Percentiles rank a stretch among this genome's conserved stretches.
These are phyloP conservation scores for Bradypus variegatus DNA, from an alignment of 2,797 vertebrate species.

Conservation along the genomic window DNA sequence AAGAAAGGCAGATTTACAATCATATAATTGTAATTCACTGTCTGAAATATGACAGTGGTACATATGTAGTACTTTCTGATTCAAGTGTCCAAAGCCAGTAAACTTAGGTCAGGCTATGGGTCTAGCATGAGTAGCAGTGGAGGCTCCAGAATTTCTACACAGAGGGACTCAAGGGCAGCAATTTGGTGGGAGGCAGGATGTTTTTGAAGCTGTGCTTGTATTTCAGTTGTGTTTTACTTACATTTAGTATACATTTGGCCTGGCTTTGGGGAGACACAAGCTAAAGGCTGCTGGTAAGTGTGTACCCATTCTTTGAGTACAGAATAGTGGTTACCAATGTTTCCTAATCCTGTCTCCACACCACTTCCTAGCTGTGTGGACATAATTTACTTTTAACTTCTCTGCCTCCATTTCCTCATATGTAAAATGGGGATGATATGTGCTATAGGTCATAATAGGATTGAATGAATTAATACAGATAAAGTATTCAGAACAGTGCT, in stretches of 20 bases:
- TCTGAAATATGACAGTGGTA: background rate
- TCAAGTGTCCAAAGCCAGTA: background rate
- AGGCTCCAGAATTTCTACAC: background rate
- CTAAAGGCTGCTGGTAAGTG: background rate
- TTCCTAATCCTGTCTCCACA: background rate
- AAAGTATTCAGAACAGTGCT: background rate
- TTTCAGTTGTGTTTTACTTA: background rate
- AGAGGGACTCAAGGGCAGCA: background rate
- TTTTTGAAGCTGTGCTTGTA: background rate
- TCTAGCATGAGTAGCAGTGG: background rate
- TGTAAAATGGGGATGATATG: background rate
- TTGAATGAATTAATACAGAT: background rate
- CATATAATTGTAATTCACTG: background rate
- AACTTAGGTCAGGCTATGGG: background rate
- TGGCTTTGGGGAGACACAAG: background rate
- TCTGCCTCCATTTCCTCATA: background rate
- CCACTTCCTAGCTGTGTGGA: background rate
- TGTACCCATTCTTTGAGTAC: background rate
- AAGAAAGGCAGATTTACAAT: background rate
- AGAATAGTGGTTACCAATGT: background rate
- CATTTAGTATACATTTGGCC: background rate
- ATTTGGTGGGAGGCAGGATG: background rate
- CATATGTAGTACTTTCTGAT: background rate
- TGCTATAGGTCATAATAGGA: background rate
- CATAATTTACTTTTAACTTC: background rate